A percentile compares a stretch with the other conserved stretches of the same genome.
phyloP scores from a whole-genome alignment of 2,888 invertebrate species.

The Metacarcinus magister region DNA sequence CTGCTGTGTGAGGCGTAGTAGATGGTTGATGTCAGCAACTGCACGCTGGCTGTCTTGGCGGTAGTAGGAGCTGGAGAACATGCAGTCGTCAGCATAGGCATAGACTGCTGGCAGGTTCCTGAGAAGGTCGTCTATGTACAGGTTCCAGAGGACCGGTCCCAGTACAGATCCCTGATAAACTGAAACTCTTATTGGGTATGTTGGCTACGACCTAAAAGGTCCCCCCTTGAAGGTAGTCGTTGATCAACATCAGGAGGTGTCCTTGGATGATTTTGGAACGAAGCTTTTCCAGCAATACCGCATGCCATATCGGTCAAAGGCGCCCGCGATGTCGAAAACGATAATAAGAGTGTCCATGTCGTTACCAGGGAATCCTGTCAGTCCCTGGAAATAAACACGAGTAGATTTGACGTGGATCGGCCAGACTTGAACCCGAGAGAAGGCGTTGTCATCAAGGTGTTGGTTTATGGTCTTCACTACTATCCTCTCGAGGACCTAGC shows the following conservation, averaged over 20 bases:
- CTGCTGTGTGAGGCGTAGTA: neutral
- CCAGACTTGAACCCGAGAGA: neutral
- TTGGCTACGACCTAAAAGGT: neutral
- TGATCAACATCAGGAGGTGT: neutral
- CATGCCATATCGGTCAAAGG: neutral
- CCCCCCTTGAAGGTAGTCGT: neutral
- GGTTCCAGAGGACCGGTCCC: neutral
- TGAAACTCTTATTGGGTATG: neutral
- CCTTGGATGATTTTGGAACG: neutral
- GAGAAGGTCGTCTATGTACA: neutral
- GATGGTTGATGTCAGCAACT: neutral
- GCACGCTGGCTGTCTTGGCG: neutral
- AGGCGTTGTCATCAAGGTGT: neutral
- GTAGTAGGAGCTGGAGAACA: neutral
- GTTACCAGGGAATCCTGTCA: neutral
- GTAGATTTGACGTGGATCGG: neutral
- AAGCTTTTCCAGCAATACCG: conserved; percentile 22
- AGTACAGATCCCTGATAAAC: neutral
- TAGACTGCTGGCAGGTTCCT: neutral
- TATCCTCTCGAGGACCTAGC: neutral
- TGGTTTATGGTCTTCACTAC: neutral
- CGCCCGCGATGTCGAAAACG: neutral
- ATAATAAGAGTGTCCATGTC: conserved; percentile 11
- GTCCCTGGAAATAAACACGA: neutral
- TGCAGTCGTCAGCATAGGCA: neutral